phyloP scores from a whole-genome alignment of 2,797 vertebrate genomes.

The Pyrocephalus nanus region DNA sequence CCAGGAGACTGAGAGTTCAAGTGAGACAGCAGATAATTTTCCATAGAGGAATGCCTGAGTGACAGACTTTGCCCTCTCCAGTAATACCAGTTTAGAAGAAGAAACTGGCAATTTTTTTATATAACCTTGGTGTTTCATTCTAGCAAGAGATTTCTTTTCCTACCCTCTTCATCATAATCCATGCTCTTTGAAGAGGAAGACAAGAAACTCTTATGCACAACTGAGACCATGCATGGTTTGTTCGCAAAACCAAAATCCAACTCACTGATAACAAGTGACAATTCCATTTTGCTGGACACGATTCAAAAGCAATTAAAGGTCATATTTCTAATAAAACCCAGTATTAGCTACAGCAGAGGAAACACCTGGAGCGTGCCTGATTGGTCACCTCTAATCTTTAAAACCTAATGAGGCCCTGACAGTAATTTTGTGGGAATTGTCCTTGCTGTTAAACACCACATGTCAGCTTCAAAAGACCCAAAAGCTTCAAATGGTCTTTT shows the following conservation, averaged over 20 bases:
- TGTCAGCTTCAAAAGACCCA: not conserved
- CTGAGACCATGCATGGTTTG: not conserved
- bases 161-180: not conserved
- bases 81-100: not conserved
- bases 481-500: not conserved
- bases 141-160: not conserved
- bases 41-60: not conserved
- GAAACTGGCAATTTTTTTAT: not conserved
- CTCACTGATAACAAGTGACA: not conserved
- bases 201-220: not conserved
- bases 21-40: slow-evolving; percentile 7
- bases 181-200: not conserved
- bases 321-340: not conserved
- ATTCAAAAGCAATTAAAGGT: slow-evolving; percentile 17
- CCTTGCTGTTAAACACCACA: not conserved
- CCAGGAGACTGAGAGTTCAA: slow-evolving; percentile 20
- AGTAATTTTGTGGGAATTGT: not conserved
- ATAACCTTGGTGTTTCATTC: not conserved
- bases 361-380: not conserved
- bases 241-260: not conserved
- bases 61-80: not conserved
- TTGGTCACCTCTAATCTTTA: not conserved
- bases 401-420: not conserved
- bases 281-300: not conserved
- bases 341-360: not conserved